Evolutionary conservation across 2,113 vertebrate species (phyloP), one percentile per base, ranked within the genome.

Genomic region (Saccopteryx leptura): DNA sequence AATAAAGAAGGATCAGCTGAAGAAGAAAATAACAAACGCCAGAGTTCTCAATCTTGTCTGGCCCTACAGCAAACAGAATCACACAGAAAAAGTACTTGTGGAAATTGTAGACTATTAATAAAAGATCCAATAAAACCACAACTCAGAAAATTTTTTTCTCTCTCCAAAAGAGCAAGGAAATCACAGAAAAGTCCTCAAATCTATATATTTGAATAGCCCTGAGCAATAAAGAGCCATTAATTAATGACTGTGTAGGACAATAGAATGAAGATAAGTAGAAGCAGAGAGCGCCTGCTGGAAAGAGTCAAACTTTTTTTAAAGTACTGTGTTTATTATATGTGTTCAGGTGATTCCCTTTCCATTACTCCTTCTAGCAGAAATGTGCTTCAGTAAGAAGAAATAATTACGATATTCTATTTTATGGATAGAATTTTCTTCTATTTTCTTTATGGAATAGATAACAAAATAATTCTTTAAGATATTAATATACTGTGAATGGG

Each of bases 41-140:
- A 90, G 69, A 90, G 33, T 74, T 88, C 12, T 84, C 88, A 83
- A 50, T 79, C 31, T 65, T 83, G 31, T 56, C 10, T 76, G 39
- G 14, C 13, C 15, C 39, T 21, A 7, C 48, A 88, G 33, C 83
- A 80, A 93, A 91, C 8, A 79, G 28, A 96, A 87, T 93, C 83
- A 91, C 66, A 80, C 74, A 95, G 21, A 56, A 88, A 93, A 93
- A 91, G 31, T 13, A 88, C 78, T 84, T 91, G 78, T 93, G 71
- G 56, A 78, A 88, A 91, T 88, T 88, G 71, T n/a, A 39, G 58
- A 1, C 39, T 83, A 88, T 85, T 93, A 95, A 94, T 93, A 91
- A 94, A 95, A 91, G 78, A 91, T 94, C 65, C 83, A 85, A 56
- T 68, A 78, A 68, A 61, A 4, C 9, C 50, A 66, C 18, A n/a